phyloP scores from a whole-genome alignment of 2,888 invertebrate genomes.

The Trachelus iudaicus region DNA sequence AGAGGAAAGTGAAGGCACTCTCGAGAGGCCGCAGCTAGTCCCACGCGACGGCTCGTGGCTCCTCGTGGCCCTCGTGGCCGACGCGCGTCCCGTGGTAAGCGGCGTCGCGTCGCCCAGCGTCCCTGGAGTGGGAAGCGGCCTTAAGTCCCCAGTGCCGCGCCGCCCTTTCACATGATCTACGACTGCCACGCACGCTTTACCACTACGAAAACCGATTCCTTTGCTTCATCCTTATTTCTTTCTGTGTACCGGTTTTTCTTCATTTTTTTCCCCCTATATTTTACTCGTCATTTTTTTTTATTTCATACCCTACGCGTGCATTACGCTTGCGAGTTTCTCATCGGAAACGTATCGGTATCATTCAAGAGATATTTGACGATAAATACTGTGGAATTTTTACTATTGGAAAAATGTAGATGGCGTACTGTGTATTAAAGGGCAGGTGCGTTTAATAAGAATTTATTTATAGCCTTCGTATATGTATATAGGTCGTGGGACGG shows the following conservation, averaged over 20 bases:
- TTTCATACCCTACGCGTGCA: neutral
- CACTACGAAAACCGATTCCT: neutral
- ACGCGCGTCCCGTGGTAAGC: neutral
- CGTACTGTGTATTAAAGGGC: neutral
- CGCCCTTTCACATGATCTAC: constrained; percentile 17
- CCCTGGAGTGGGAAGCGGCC: constrained; percentile 33
- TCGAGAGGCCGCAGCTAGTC: constrained; percentile 40
- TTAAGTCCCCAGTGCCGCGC: constrained; percentile 16
- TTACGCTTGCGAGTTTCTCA: neutral
- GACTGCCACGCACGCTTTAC: neutral
- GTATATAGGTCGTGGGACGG: neutral
- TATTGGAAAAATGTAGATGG: neutral
- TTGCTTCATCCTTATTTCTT: neutral
- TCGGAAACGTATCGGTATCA: neutral
- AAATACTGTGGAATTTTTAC: neutral
- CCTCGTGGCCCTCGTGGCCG: constrained; percentile 45
- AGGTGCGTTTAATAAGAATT: neutral
- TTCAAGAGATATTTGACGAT: neutral
- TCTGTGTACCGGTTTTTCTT: neutral
- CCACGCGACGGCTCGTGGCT: constrained; percentile 55
- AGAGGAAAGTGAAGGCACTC: constrained; percentile 29
- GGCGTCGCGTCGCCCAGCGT: neutral
- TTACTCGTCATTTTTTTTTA: neutral
- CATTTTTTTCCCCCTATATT: neutral
- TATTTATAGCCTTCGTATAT: neutral